phyloP scores from a whole-genome alignment of 2,888 invertebrate genomes.

The Ectobius pallidus region DNA sequence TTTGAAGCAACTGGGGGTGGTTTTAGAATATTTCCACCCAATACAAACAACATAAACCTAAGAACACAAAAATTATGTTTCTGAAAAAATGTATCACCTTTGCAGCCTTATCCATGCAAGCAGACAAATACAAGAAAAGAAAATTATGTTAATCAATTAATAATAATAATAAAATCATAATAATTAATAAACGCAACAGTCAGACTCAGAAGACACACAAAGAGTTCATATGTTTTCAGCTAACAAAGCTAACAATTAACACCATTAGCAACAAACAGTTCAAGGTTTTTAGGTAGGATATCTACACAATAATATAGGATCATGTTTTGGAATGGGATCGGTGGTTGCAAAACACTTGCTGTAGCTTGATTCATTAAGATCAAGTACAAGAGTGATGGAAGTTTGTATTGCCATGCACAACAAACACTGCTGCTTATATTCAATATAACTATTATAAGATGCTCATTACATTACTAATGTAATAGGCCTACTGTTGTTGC shows the following conservation, averaged over 20 bases:
- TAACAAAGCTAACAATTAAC: slow-evolving; percentile 28
- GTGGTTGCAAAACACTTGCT: too few relatives aligned
- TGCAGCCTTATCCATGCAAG: slow-evolving; percentile 51
- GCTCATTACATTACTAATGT: neutral
- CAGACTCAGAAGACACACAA: slow-evolving; percentile 24
- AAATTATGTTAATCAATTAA: slow-evolving; percentile 31
- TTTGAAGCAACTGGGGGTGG: neutral
- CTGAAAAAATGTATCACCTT: slow-evolving; percentile 47
- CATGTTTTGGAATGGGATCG: too few relatives aligned
- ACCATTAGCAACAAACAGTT: slow-evolving; percentile 24
- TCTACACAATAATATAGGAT: too few relatives aligned
- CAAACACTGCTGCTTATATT: slow-evolving; percentile 2
- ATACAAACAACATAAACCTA: slow-evolving; percentile 11
- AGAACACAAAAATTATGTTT: slow-evolving; percentile 30
- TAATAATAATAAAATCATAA: slow-evolving; percentile 33
- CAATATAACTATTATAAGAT: neutral
- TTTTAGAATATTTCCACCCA: slow-evolving; percentile 3
- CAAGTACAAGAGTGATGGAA: too few relatives aligned
- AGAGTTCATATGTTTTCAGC: slow-evolving; percentile 17
- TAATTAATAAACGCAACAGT: slow-evolving; percentile 35
- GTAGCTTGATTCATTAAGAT: too few relatives aligned
- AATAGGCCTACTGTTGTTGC: neutral
- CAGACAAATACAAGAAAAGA: slow-evolving; percentile 48
- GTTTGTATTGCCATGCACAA: slow-evolving; percentile 11
- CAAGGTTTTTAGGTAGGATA: too few relatives aligned